Base-by-base conservation (phyloP, 2,888 invertebrate genomes). In the Aleiodes testaceus region DNA sequence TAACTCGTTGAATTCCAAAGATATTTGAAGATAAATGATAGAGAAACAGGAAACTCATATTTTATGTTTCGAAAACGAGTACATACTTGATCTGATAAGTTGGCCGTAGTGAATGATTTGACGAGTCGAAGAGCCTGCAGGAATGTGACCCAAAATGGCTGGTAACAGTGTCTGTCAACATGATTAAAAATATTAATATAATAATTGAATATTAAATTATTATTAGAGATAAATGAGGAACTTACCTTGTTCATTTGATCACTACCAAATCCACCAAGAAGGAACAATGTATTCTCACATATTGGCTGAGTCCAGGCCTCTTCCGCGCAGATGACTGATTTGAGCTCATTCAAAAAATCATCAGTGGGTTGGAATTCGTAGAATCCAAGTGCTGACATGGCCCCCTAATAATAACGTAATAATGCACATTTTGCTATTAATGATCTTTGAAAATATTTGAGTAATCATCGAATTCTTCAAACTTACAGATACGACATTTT, bases 31-130 rank as follows among this genome's bases (percentile, higher is more conserved):
- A 12, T 16, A 11, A 36, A 36, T 16, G 20, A 12, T 20, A 12
- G 3, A 53, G 3, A 53, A 5, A 1, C 12, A 26, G 7, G 1
- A 22, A 52, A 22, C 20, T 20, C 2, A 3, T 9, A 55, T 26
- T n/a, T 30, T 12, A 7, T 9, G 1, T 30, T 16, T 61, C 1
- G 7, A 36, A 36, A 36, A 36, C 7, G 6, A 36, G 7, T 20
- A 14, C 73, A 75, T 72, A 79, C 80, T 70, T 16, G 89, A 89
- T 12, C 84, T 80, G 16, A 92, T 89, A 20, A 91, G 89, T 87
- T 95, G 95, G 0, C 89, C 92, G 81, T 91, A 95, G 85, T 96
- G 95, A 5, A 91, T 88, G 7, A 95, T 84, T 83, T 94, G 94
- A 79, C 91, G 90, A 0, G 91, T 90, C 0, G 94, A 90, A 0